phyloP scores from a whole-genome alignment of 53 echinoderm and acorn worm species.

The Temnopleurus reevesii region DNA sequence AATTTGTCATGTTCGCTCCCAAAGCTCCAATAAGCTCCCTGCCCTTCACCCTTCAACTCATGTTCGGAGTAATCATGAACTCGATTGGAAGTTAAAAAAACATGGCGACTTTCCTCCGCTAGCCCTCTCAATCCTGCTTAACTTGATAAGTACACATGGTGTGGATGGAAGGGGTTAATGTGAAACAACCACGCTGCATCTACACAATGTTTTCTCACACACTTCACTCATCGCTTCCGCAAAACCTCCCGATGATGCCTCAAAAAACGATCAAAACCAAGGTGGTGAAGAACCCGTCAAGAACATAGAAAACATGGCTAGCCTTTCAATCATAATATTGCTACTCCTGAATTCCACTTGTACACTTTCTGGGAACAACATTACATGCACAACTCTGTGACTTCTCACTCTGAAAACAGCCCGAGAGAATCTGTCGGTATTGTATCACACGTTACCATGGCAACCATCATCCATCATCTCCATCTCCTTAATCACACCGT shows the following conservation, averaged over 20 bases:
- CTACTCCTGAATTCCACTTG: slow-evolving; percentile 6
- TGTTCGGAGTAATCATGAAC: slow-evolving; percentile 34
- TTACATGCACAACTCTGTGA: slow-evolving; percentile 1
- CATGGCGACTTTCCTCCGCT: neutral
- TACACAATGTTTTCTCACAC: slow-evolving; percentile 41
- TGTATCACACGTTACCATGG: slow-evolving; percentile 24
- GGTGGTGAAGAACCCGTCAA: neutral
- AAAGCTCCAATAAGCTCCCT: slow-evolving; percentile 11
- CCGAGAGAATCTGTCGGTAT: neutral
- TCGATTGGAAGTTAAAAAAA: neutral
- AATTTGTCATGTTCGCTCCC: slow-evolving; percentile 33
- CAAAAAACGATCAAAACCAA: too few relatives aligned
- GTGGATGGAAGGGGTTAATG: slow-evolving; percentile 12
- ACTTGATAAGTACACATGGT: neutral
- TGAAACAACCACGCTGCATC: neutral
- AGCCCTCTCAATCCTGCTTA: neutral
- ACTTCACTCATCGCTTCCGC: slow-evolving; percentile 21
- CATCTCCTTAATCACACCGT: slow-evolving; percentile 17
- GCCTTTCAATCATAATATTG: slow-evolving; percentile 60
- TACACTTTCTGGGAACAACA: slow-evolving; percentile 2
- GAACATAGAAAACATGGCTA: slow-evolving; percentile 41
- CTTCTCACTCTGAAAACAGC: slow-evolving; percentile 41
- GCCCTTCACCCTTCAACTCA: slow-evolving; percentile 26
- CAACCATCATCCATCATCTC: slow-evolving; percentile 50
- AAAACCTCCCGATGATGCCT: neutral